phyloP scores from a whole-genome alignment of 2,797 vertebrate genomes.

The Sarcoramphus papa region DNA sequence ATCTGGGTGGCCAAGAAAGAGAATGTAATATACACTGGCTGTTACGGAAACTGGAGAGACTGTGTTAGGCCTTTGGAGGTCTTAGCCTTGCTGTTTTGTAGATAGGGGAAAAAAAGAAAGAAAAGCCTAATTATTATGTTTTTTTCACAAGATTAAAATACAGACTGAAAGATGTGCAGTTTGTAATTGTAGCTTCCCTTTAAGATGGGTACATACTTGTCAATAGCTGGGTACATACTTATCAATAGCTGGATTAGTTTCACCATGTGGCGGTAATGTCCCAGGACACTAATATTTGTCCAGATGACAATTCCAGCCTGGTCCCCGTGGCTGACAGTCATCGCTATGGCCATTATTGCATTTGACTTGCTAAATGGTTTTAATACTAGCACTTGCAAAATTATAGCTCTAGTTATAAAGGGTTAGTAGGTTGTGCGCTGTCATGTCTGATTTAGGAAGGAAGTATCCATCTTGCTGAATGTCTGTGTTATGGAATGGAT shows the following conservation, averaged over 20 bases:
- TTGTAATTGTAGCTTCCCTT: not conserved
- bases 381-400: not conserved
- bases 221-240: not conserved
- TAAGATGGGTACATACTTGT: not conserved
- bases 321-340: not conserved
- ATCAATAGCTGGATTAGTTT: not conserved
- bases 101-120: rapidly evolving
- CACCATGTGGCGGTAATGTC: not conserved
- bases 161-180: not conserved
- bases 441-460: not conserved
- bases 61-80: not conserved
- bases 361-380: not conserved
- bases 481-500: not conserved
- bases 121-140: not conserved
- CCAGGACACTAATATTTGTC: not conserved
- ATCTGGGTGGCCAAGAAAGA: not conserved
- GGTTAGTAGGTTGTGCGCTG: not conserved
- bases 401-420: not conserved
- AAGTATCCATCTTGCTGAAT: not conserved
- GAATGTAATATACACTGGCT: not conserved
- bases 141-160: not conserved
- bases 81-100: not conserved
- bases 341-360: rapidly evolving
- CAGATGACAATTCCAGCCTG: not conserved
- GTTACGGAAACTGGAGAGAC: not conserved